Percentiles rank a stretch among this genome's conserved stretches.
These are phyloP conservation scores for Coecobrya sp. DNA, from an alignment of 2,888 invertebrate species.

Conservation along the genomic window DNA sequence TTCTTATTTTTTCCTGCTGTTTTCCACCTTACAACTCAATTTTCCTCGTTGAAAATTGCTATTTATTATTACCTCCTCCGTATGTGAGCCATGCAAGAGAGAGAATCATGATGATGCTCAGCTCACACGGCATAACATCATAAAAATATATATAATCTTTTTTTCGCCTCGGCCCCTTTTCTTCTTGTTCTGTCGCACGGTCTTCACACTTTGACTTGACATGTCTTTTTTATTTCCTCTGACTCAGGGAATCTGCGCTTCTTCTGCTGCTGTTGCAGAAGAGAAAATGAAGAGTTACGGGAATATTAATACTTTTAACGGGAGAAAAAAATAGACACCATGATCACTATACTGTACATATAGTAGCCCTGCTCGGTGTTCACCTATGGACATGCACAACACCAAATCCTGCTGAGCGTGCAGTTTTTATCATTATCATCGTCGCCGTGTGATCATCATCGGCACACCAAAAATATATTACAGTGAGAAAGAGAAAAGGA, in stretches of 20 bases:
- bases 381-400: conserved; percentile 3
- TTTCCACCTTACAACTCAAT: conserved; percentile 72
- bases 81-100: conserved; percentile 11
- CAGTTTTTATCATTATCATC: conserved; percentile 72
- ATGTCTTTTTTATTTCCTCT: conserved; percentile 53
- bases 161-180: conserved; percentile 9
- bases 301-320: conserved; percentile 50
- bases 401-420: conserved; percentile 75
- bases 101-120: not conserved
- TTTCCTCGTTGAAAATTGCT: conserved; percentile 52
- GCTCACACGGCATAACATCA: not conserved
- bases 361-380: too few relatives aligned
- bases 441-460: conserved; percentile 24
- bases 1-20: conserved; percentile 54
- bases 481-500: not conserved
- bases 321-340: not conserved
- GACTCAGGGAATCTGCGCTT: conserved; percentile 50
- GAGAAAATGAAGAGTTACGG: conserved; percentile 50
- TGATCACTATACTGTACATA: too few relatives aligned
- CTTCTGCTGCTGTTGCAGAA: not conserved
- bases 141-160: conserved; percentile 33
- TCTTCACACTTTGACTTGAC: conserved; percentile 63
- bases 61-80: conserved; percentile 41
- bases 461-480: conserved; percentile 24
- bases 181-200: conserved; percentile 41